Evolutionary conservation across 2,113 vertebrate species (phyloP).

Genomic region (Xiphophorus maculatus): DNA sequence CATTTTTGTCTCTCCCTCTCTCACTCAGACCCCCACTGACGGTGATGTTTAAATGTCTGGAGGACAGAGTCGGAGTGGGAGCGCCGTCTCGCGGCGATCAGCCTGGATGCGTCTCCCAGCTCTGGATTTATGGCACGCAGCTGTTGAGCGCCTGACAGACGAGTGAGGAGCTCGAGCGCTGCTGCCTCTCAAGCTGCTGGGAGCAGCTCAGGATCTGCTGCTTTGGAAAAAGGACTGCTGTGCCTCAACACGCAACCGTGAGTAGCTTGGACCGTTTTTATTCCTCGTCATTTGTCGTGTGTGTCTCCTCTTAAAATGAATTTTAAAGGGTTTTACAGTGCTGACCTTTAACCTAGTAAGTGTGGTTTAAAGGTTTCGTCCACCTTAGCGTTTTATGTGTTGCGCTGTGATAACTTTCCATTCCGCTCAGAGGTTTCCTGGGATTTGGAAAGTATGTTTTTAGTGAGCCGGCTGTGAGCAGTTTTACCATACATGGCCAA

Average conservation of each 20-base stretch:
- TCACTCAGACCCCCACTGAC: conserved; percentile 17
- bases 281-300: not conserved
- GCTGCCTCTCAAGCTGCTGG: conserved; percentile 57
- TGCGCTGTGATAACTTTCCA: conserved; percentile 13
- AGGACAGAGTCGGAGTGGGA: conserved; percentile 44
- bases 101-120: conserved; percentile 51
- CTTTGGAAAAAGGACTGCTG: conserved; percentile 47
- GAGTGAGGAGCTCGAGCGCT: conserved; percentile 58
- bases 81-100: conserved; percentile 68
- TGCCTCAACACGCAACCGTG: conserved; percentile 66
- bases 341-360: conserved; percentile 50
- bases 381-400: not conserved
- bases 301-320: conserved; percentile 3
- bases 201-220: conserved; percentile 48
- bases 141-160: conserved; percentile 83
- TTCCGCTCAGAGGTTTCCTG: conserved; percentile 23
- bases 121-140: conserved; percentile 82
- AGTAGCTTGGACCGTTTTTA: conserved; percentile 47
- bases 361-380: not conserved
- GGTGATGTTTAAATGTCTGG: conserved; percentile 41
- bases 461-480: conserved; percentile 24
- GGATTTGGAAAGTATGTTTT: conserved; percentile 33
- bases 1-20: conserved; percentile 1
- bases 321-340: conserved; percentile 3
- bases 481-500: conserved; percentile 62